These are phyloP conservation scores for Psammodynastes pulverulentus DNA, from an alignment of 2,113 vertebrate species.

Conservation along the genomic window DNA sequence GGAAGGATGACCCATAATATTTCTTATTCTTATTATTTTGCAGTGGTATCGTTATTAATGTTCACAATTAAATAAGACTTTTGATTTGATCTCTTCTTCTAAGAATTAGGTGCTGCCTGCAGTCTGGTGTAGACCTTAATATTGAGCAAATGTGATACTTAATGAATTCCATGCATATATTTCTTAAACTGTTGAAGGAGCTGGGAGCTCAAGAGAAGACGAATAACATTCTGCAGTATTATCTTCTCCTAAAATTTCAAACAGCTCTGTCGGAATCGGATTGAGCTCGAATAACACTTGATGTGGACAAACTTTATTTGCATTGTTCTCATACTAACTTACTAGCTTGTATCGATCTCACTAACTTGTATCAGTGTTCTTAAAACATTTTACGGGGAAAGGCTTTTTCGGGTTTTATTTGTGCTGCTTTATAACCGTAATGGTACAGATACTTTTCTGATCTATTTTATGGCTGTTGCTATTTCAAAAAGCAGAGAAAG, in stretches of 20 bases:
- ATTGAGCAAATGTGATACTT: not conserved
- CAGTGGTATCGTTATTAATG: too few species aligned
- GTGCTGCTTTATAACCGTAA: not conserved
- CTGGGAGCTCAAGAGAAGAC: not conserved
- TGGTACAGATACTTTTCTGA: not conserved
- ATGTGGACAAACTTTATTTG: not conserved
- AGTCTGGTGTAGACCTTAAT: not conserved
- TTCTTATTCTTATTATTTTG: not conserved
- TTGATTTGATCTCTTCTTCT: not conserved
- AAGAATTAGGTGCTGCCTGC: not conserved
- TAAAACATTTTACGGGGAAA: not conserved
- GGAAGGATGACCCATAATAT: not conserved
- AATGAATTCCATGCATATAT: not conserved
- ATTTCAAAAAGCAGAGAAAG: not conserved
- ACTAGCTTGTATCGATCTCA: not conserved
- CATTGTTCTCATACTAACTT: not conserved
- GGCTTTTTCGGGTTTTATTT: not conserved
- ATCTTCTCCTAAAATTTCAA: not conserved
- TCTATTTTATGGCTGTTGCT: not conserved
- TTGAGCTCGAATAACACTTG: not conserved
- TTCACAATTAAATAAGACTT: fast-evolving
- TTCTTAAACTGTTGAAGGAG: not conserved
- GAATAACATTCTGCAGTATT: not conserved
- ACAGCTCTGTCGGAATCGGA: not conserved
- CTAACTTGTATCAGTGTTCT: not conserved